Evolutionary conservation across 2,888 invertebrate species (phyloP).

Genomic region (Eupeodes latifasciatus): DNA sequence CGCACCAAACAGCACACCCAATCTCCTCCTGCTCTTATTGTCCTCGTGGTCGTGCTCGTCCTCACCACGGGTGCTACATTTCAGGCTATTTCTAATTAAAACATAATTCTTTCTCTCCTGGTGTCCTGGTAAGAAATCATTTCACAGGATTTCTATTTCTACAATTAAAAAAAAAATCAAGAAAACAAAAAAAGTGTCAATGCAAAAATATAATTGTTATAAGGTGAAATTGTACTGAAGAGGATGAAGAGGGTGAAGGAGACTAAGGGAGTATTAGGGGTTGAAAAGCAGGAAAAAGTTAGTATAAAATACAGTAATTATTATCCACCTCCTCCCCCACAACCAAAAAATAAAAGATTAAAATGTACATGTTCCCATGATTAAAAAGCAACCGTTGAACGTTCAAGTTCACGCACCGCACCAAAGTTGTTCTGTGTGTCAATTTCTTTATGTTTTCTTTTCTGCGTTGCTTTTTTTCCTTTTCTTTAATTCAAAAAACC

Average conservation of each 20-base stretch:
- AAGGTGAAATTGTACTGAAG: not conserved
- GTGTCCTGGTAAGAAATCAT: constrained; percentile 73
- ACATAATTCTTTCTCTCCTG: constrained; percentile 72
- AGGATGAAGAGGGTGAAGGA: not conserved
- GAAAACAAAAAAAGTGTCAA: constrained; percentile 50
- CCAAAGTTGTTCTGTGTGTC: constrained; percentile 52
- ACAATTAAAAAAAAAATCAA: constrained; percentile 43
- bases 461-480: constrained; percentile 11
- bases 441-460: constrained; percentile 39
- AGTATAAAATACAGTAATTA: constrained; percentile 71
- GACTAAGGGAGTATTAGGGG: not conserved
- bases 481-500: constrained; percentile 51
- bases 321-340: constrained; percentile 24
- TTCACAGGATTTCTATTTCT: constrained; percentile 59
- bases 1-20: constrained; percentile 48
- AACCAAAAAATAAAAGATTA: constrained; percentile 41
- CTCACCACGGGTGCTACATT: constrained; percentile 69
- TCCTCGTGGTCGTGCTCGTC: not conserved
- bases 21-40: too few species aligned
- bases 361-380: constrained; percentile 74
- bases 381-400: constrained; percentile 68
- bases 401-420: constrained; percentile 70
- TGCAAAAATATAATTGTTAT: constrained; percentile 20
- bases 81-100: constrained; percentile 73
- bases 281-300: constrained; percentile 17